Conservation (phyloP, 2,113 vertebrate species). For the Esox niger region DNA sequence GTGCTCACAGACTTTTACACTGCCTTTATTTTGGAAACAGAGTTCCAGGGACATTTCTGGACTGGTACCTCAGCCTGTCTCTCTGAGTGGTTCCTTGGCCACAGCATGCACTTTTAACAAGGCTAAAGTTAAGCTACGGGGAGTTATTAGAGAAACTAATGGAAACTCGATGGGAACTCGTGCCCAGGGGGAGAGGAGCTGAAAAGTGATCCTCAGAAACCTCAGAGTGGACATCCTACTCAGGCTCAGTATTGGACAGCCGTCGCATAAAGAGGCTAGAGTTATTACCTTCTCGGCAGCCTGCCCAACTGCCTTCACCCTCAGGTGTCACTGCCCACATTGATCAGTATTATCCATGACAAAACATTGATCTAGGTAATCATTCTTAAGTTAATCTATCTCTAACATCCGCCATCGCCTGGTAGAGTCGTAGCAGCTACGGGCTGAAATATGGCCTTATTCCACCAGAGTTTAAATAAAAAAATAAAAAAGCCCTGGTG, state of each 20-base stretch:
- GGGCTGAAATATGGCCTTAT: constrained; percentile 19
- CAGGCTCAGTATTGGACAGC: background rate
- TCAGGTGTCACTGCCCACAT: constrained; percentile 4
- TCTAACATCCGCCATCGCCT: background rate
- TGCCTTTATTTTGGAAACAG: too few relatives aligned
- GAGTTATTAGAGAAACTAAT: too few relatives aligned
- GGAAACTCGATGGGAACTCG: background rate
- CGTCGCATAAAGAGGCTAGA: constrained; percentile 15
- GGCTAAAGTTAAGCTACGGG: too few relatives aligned
- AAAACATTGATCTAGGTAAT: constrained; percentile 29
- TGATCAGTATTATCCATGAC: constrained; percentile 20
- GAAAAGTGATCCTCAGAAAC: background rate
- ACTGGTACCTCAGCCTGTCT: background rate
- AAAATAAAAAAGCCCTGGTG: background rate
- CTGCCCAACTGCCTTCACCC: background rate
- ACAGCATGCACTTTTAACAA: too few relatives aligned
- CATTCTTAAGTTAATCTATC: constrained; percentile 24
- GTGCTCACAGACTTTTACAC: too few relatives aligned
- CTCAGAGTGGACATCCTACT: too few relatives aligned
- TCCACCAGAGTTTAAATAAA: constrained; percentile 12
- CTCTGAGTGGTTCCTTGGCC: background rate
- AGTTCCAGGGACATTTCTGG: too few relatives aligned
- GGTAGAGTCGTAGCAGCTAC: background rate
- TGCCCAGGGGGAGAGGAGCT: background rate
- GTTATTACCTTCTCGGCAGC: constrained; percentile 7